These are phyloP conservation scores for Typhlomys cinereus DNA, from an alignment of 2,113 vertebrate genomes.

Conservation along the genomic window DNA sequence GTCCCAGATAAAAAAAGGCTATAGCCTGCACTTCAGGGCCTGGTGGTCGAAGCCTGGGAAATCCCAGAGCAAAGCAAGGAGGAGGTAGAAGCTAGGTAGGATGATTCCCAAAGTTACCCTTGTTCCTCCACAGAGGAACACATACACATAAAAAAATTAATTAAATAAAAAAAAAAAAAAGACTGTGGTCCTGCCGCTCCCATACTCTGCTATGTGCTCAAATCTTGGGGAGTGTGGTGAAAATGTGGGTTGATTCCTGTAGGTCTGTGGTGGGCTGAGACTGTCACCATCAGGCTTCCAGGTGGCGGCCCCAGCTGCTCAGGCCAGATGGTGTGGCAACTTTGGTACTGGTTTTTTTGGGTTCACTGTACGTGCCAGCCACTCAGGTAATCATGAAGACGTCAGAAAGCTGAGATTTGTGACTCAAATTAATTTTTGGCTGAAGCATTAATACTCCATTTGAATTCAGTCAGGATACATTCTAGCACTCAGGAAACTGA, in stretches of 20 bases:
- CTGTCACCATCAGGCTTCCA: neutral
- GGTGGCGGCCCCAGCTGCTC: neutral
- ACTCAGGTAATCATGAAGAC: neutral
- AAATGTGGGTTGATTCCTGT: neutral
- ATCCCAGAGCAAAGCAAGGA: no score
- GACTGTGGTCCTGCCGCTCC: neutral
- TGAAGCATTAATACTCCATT: neutral
- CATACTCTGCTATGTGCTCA: neutral
- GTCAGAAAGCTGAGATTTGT: neutral
- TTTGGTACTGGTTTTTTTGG: neutral
- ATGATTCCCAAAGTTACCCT: no score
- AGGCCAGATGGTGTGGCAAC: accelerated
- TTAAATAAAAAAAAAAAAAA: neutral
- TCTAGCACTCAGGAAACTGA: neutral
- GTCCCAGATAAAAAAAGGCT: no score
- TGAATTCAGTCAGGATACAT: neutral
- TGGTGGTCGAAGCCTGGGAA: no score
- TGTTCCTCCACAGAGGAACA: no score
- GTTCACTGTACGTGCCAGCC: neutral
- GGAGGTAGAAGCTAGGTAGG: no score
- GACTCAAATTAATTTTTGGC: neutral
- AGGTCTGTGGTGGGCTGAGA: neutral
- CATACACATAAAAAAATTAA: neutral
- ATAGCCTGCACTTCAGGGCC: no score
- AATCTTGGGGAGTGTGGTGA: neutral